Evolutionary conservation across 2,888 invertebrate genomes (phyloP), one percentile per base, ranked within the genome.

Genomic region (Sphecodes monilicornis): DNA sequence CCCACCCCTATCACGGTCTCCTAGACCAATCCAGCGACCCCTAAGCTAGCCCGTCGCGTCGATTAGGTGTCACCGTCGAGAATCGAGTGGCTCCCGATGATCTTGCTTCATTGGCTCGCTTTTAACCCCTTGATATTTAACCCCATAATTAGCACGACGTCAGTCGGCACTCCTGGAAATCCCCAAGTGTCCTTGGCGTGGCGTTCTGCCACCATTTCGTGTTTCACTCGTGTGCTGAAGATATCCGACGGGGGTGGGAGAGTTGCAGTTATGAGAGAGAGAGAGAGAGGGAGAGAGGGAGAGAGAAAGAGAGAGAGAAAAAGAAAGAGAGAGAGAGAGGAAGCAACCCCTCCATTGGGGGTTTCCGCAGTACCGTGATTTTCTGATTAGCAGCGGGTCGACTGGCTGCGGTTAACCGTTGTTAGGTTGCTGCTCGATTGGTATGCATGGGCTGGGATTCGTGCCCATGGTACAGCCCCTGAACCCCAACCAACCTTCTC

Each of bases 371-470:
- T 92, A 91, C 92, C 91, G 93, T 94, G 94, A 94, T 94, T 94
- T 94, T 94, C 94, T 94, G 94, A 94, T 94, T 94, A 94, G 93
- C 92, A 90, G 92, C 89, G 92, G 94, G 93, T 94, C 93, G 94
- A 94, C 93, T 93, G 94, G 92, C 89, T 94, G 93, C 94, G 93
- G 94, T 94, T 94, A 94, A 94, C 93, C 93, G 94, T 94, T 93
- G 94, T 94, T 94, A 94, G 93, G 93, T 93, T 92, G 92, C 89
- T 86, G 90, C 93, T 89, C 93, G 91, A 94, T 94, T 94, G 93
- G 93, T 94, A 94, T 94, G 94, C 94, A 94, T 94, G 94, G 94
- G 93, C 93, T 94, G 94, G 94, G 94, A 94, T 91, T 92, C 92
- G 90, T 92, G 92, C 91, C 89, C 88, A 83, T 84, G 82, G 84